Evolutionary conservation across 2,888 invertebrate genomes (phyloP), one percentile per base, ranked within the genome.

Genomic region (Orchestes rusci): DNA sequence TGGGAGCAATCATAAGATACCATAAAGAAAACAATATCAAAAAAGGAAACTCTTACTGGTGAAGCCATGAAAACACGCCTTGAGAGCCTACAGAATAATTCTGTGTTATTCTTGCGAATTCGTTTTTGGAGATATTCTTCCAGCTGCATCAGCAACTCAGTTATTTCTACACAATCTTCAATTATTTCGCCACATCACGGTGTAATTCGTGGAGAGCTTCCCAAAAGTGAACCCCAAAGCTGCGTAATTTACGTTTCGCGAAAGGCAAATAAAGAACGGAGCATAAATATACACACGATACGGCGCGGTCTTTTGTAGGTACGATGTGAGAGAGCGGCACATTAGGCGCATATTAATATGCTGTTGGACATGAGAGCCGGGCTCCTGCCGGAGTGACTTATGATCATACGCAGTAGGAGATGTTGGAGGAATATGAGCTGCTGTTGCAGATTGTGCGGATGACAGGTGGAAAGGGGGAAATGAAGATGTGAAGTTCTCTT

Each of bases 181-280:
- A n/a, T n/a, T n/a, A n/a, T n/a, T n/a, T n/a, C n/a, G n/a, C n/a
- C n/a, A n/a, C n/a, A n/a, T n/a, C n/a, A n/a, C n/a, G n/a, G n/a
- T n/a, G n/a, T n/a, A n/a, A n/a, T 37, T 38, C 27, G 17, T 20
- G 23, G 35, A 45, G 45, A 45, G 40, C 27, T 16, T 3, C 45
- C 30, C 45, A 35, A 64, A 65, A 65, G 12, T 16, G 64, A 62
- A 62, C 59, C 55, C 57, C 53, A 51, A 59, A 58, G 56, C 57
- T 50, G 52, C 56, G 53, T 64, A 64, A 63, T 65, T 64, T 64
- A 64, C 63, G 63, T 61, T 55, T 52, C 47, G 50, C 55, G 56
- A 58, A 58, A 60, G 54, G 52, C 51, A 42, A 47, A 50, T 47
- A 50, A 50, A 47, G 44, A 37, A 50, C n/a, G n/a, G n/a, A 20